Conservation (phyloP, 2,113 vertebrate genomes). For the Cervus canadensis region DNA sequence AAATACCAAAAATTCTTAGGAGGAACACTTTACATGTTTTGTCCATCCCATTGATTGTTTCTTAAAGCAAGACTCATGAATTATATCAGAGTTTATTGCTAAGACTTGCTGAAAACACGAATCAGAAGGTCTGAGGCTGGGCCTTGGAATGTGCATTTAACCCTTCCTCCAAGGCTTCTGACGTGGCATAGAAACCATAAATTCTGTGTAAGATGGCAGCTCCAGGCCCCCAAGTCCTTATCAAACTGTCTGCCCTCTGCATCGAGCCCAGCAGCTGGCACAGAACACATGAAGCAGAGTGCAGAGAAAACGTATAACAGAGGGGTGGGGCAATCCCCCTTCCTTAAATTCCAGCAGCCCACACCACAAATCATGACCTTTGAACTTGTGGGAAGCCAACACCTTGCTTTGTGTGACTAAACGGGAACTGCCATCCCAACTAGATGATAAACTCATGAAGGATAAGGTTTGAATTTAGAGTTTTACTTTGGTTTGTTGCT, state of each 20-base stretch:
- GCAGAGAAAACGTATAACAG: accelerated
- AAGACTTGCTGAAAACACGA: not conserved
- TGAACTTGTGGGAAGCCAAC: accelerated
- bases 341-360: not conserved
- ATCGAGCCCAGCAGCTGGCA: not conserved
- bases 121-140: accelerated
- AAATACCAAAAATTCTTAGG: not conserved
- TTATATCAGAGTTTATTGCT: not conserved
- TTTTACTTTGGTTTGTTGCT: not conserved
- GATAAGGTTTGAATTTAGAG: not conserved
- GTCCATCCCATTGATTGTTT: not conserved
- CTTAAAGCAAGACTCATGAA: not conserved
- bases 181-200: accelerated
- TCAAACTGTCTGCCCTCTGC: not conserved
- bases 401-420: not conserved
- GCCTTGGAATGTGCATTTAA: not conserved
- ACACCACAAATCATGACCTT: too few species aligned
- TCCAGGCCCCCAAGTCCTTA: not conserved
- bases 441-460: not conserved
- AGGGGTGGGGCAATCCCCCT: accelerated
- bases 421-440: not conserved
- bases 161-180: not conserved
- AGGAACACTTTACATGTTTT: not conserved
- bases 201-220: too few species aligned
- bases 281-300: accelerated